Percentiles rank a stretch among this genome's conserved stretches.
These are phyloP conservation scores for Agonum fuliginosum DNA, from an alignment of 2,888 invertebrate species.

Conservation along the genomic window DNA sequence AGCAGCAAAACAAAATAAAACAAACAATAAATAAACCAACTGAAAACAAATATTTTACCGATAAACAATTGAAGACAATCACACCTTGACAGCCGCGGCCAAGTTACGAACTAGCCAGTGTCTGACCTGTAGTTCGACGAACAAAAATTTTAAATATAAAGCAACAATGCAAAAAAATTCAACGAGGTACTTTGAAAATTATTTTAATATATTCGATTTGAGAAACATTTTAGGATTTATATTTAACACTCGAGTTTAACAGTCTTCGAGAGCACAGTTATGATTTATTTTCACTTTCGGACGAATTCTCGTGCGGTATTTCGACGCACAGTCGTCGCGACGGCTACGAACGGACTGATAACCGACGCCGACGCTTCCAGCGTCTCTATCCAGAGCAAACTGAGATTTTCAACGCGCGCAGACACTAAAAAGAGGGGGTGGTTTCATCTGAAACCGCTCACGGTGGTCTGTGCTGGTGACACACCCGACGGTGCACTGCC, in stretches of 20 bases:
- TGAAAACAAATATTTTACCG: constrained; percentile 26
- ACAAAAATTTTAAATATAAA: constrained; percentile 27
- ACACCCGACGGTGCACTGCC: too few species aligned
- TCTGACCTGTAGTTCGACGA: constrained; percentile 31
- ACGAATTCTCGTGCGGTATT: too few species aligned
- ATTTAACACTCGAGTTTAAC: too few species aligned
- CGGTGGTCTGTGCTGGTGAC: too few species aligned
- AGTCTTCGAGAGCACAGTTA: too few species aligned
- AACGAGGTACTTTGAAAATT: too few species aligned
- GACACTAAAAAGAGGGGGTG: too few species aligned
- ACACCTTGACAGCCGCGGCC: constrained; percentile 45
- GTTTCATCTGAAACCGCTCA: too few species aligned
- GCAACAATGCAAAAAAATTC: too few species aligned
- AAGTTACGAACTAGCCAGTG: constrained; percentile 42
- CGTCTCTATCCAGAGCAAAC: not conserved
- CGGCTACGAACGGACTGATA: constrained; percentile 30
- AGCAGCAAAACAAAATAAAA: not conserved
- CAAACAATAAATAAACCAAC: not conserved
- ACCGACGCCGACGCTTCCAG: constrained; percentile 8
- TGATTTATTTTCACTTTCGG: too few species aligned
- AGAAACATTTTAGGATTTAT: too few species aligned
- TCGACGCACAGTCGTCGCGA: not conserved
- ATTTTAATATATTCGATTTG: too few species aligned
- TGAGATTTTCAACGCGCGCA: constrained; percentile 22
- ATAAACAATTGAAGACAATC: constrained; percentile 26